phyloP scores from a whole-genome alignment of 2,797 vertebrate species.

The Liparis tanakae region DNA sequence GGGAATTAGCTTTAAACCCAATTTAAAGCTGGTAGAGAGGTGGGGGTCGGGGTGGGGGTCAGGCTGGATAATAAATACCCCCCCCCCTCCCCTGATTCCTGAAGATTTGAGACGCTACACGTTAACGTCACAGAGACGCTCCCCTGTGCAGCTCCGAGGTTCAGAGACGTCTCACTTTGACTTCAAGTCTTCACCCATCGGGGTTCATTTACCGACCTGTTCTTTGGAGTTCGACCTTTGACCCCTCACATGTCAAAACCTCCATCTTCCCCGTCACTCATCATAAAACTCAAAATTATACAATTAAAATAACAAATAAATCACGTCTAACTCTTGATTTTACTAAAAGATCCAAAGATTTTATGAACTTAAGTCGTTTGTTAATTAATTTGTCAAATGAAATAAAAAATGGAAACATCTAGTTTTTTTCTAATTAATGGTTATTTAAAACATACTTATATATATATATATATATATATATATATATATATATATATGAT shows the following conservation, averaged over 20 bases:
- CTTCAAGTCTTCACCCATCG: conserved; percentile 23
- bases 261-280: background rate
- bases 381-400: background rate
- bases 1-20: too few relatives aligned
- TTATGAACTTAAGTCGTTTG: background rate
- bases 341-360: too few relatives aligned
- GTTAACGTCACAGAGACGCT: too few relatives aligned
- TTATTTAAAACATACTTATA: background rate
- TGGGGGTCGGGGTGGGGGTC: too few relatives aligned
- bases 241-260: background rate
- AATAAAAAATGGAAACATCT: too few relatives aligned
- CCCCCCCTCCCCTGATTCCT: background rate
- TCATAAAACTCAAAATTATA: too few relatives aligned
- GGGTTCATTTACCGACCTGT: conserved; percentile 35
- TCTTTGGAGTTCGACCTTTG: background rate
- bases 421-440: background rate
- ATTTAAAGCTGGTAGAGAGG: too few relatives aligned
- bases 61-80: too few relatives aligned
- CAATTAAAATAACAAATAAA: too few relatives aligned
- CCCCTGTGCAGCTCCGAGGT: background rate
- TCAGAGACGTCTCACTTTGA: too few relatives aligned
- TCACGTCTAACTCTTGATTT: background rate
- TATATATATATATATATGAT: too few relatives aligned
- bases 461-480: too few relatives aligned
- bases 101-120: background rate